A percentile compares a stretch with the other conserved stretches of the same genome.
Evolutionary conservation across 2,888 invertebrate species (phyloP).

Genomic region (Lasioglossum marginatum): DNA sequence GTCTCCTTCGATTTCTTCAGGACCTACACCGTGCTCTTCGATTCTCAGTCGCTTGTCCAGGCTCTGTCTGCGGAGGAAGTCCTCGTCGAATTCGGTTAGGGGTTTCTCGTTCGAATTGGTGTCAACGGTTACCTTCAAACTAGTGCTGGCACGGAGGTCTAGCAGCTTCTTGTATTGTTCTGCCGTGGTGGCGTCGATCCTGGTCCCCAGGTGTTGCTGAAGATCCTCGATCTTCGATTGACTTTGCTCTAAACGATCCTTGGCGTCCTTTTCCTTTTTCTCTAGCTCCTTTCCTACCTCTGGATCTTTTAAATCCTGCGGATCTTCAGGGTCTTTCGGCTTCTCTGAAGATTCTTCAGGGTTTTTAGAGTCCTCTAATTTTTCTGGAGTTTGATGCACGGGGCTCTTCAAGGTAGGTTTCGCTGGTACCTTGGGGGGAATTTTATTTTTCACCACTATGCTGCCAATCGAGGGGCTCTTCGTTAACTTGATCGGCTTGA

Average conservation of each 20-base stretch:
- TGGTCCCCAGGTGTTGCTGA: slow-evolving; percentile 76
- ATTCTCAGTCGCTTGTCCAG: slow-evolving; percentile 74
- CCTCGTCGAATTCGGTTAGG: slow-evolving; percentile 72
- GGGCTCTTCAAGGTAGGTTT: slow-evolving; percentile 49
- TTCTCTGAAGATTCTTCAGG: neutral
- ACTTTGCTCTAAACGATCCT: slow-evolving; percentile 73
- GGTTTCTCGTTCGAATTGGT: slow-evolving; percentile 64
- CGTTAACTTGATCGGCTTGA: slow-evolving; percentile 69
- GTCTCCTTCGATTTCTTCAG: slow-evolving; percentile 45
- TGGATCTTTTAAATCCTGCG: neutral
- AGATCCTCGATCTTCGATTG: slow-evolving; percentile 76
- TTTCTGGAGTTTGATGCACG: neutral
- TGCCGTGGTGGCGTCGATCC: slow-evolving; percentile 76
- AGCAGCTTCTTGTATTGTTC: slow-evolving; percentile 75
- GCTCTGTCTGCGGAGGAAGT: slow-evolving; percentile 75
- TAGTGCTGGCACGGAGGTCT: slow-evolving; percentile 47
- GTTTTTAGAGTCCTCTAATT: neutral
- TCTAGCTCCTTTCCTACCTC: neutral
- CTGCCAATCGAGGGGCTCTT: slow-evolving; percentile 71
- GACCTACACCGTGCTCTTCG: slow-evolving; percentile 72
- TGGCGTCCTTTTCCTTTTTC: slow-evolving; percentile 51
- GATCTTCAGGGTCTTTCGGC: neutral
- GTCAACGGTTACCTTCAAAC: slow-evolving; percentile 39
- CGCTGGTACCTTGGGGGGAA: slow-evolving; percentile 65
- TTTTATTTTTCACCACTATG: slow-evolving; percentile 24